Evolutionary conservation across 2,113 vertebrate species (phyloP).

Genomic region (Nesogale talazaci): DNA sequence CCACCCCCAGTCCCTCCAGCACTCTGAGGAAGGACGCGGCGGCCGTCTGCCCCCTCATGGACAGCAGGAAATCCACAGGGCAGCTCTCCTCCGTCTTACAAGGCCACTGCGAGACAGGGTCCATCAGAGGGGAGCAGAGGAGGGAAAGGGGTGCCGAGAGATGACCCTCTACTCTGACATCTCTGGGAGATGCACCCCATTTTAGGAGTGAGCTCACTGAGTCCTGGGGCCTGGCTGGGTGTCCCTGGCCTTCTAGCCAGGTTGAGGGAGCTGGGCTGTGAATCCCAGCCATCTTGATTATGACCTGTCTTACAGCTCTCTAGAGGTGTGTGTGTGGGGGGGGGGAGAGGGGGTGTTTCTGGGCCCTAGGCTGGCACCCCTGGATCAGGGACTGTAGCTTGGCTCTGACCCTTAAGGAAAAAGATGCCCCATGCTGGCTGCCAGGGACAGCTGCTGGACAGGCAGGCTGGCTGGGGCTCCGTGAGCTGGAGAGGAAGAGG

Average conservation of each 20-base stretch:
- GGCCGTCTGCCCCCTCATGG: background rate
- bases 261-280: background rate
- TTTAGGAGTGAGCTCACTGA: background rate
- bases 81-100: background rate
- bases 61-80: no score
- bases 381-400: slow-evolving; percentile 52
- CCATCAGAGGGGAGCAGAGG: background rate
- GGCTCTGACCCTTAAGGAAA: slow-evolving; percentile 54
- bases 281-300: background rate
- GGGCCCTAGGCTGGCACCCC: background rate
- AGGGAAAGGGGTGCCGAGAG: background rate
- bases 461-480: background rate
- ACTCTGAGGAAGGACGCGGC: no score
- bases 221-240: background rate
- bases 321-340: no score
- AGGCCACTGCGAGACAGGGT: background rate
- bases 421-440: background rate
- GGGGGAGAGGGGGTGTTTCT: background rate
- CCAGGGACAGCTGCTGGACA: no score
- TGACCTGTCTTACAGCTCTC: background rate
- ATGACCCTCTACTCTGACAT: background rate
- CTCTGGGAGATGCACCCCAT: background rate
- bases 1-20: background rate
- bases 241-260: background rate
- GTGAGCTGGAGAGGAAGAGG: background rate